Evolutionary conservation across 2,797 vertebrate species (phyloP), one percentile per base, ranked within the genome.

Genomic region (Rhinophrynus dorsalis): DNA sequence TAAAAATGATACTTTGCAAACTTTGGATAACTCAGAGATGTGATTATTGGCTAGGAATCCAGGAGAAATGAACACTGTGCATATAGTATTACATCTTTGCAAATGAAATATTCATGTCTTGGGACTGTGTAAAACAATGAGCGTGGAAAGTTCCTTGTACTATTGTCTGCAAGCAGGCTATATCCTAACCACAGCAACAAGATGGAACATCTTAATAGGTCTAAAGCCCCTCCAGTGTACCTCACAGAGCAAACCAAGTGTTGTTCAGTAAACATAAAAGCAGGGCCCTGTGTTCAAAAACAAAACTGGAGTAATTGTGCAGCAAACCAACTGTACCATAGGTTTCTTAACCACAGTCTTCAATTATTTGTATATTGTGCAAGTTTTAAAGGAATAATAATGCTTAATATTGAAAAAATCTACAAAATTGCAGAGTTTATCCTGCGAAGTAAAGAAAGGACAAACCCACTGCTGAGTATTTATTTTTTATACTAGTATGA

Each of bases 31-130:
- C 40, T 44, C 17, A 44, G 11, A 18, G 45, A 48, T 23, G 45
- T 48, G 21, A 18, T 48, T 48, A 24, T 48, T 24, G 21, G 20
- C 21, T 13, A 8, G 24, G 21, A 11, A 26, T 48, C 20, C 12
- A 23, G 45, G 21, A 48, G 12, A 27, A 51, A 51, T 18, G 40
- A 44, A 44, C 18, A 44, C 40, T 51, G 21, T 51, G 24, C 47
- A 27, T 51, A 27, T 51, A 51, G 24, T 51, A 51, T 51, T 51
- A 51, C 23, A 51, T 27, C 24, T 27, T 51, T 51, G 47, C 24
- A 51, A 51, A 51, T 51, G 10, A 51, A 51, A 51, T 27, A 51
- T 27, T 51, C 23, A 51, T 51, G 47, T 29, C 47, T 51, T 27
- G 24, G 21, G 24, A 51, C 24, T 27, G 12, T 27, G 47, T 51